Percentiles rank a stretch among this genome's conserved stretches.
Conservation (phyloP, 2,797 vertebrate species). For the Sphenopsis melanotis region DNA sequence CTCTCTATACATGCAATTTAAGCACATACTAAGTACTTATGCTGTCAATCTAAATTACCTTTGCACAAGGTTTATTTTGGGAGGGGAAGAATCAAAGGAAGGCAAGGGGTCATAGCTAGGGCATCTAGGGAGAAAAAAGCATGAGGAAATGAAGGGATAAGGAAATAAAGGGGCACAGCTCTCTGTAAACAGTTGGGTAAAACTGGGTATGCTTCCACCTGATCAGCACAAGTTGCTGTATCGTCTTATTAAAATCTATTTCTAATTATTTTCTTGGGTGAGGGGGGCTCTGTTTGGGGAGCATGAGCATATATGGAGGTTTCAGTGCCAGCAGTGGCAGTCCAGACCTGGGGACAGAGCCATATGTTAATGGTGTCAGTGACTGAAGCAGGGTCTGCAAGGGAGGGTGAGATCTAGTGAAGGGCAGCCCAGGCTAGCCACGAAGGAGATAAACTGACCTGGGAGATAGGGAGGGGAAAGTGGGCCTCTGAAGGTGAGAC, state of each 20-base stretch:
- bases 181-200: background rate
- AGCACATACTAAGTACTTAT: background rate
- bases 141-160: background rate
- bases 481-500: background rate
- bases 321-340: background rate
- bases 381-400: background rate
- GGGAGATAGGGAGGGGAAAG: fast-evolving
- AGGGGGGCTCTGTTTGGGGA: fast-evolving
- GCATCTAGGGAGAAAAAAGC: background rate
- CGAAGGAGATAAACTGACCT: background rate
- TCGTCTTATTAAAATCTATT: background rate
- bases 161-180: background rate
- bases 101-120: background rate
- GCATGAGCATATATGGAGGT: background rate
- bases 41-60: background rate
- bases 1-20: background rate
- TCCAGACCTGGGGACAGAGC: background rate
- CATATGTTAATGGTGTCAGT: background rate
- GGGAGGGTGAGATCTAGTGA: background rate
- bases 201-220: background rate
- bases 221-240: background rate
- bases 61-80: background rate
- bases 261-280: background rate
- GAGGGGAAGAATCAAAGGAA: background rate
- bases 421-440: background rate